Evolutionary conservation across 2,888 invertebrate genomes (phyloP).

Genomic region (Agapostemon virescens): DNA sequence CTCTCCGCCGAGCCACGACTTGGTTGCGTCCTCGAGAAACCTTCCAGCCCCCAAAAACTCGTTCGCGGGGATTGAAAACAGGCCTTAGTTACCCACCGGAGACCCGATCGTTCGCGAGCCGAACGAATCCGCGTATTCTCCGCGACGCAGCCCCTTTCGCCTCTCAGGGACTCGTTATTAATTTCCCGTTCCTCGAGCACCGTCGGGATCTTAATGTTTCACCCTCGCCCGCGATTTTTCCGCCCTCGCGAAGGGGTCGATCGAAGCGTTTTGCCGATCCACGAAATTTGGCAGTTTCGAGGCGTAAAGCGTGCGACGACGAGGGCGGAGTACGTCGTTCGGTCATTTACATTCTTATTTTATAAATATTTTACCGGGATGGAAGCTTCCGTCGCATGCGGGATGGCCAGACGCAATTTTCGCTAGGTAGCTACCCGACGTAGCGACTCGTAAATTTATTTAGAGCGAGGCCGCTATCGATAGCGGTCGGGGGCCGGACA

Average conservation of each 20-base stretch:
- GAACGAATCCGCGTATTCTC: slow-evolving; percentile 74
- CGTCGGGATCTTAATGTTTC: slow-evolving; percentile 30
- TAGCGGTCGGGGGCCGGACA: slow-evolving; percentile 41
- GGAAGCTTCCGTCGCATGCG: background rate
- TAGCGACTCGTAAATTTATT: slow-evolving; percentile 32
- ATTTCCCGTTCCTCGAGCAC: slow-evolving; percentile 62
- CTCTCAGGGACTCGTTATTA: slow-evolving; percentile 70
- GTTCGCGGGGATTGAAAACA: slow-evolving; percentile 75
- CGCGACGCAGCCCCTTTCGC: slow-evolving; percentile 56
- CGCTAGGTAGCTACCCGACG: slow-evolving; percentile 1
- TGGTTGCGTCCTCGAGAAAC: slow-evolving; percentile 25
- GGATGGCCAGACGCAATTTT: background rate
- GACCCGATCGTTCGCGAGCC: slow-evolving; percentile 71
- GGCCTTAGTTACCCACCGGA: slow-evolving; percentile 76
- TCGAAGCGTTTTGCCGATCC: background rate
- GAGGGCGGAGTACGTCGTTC: background rate
- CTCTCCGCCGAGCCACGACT: background rate
- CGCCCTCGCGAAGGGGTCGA: background rate
- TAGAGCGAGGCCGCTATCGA: slow-evolving; percentile 52
- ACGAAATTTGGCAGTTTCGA: slow-evolving; percentile 3
- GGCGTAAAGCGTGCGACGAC: background rate
- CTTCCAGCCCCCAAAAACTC: slow-evolving; percentile 14
- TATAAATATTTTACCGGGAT: background rate
- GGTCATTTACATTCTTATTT: slow-evolving; percentile 7
- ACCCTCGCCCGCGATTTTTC: slow-evolving; percentile 30